These are phyloP conservation scores for Burhinus oedicnemus DNA, from an alignment of 2,113 vertebrate species.

Conservation along the genomic window DNA sequence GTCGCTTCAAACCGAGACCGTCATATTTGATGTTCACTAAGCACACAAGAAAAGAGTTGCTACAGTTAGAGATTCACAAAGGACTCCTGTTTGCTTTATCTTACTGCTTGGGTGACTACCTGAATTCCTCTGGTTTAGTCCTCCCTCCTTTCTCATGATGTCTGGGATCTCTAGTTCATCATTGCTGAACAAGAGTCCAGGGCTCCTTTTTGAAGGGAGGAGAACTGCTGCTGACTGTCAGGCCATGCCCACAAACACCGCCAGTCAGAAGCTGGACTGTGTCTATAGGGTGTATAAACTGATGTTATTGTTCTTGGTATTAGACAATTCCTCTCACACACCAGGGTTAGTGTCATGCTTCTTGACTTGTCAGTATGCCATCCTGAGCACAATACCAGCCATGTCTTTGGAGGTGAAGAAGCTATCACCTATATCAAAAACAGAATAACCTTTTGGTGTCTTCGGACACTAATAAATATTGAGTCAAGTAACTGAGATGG, in stretches of 20 bases:
- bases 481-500: background rate
- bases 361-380: background rate
- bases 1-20: background rate
- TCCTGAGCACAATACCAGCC: background rate
- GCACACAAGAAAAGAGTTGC: background rate
- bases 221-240: background rate
- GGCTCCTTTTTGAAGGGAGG: background rate
- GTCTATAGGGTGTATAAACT: background rate
- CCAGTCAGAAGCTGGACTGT: background rate
- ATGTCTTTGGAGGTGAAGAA: background rate
- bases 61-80: background rate
- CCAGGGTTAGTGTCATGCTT: background rate
- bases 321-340: background rate
- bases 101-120: background rate
- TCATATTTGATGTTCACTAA: background rate
- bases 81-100: background rate
- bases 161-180: background rate
- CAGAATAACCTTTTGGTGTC: background rate
- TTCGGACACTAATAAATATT: too few species aligned
- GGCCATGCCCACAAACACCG: background rate
- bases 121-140: background rate
- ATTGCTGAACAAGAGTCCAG: background rate
- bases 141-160: background rate
- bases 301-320: background rate
- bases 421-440: background rate